Evolutionary conservation across 1,140 invertebrate genomes (phyloP).

Genomic region (Babylonia areolata): DNA sequence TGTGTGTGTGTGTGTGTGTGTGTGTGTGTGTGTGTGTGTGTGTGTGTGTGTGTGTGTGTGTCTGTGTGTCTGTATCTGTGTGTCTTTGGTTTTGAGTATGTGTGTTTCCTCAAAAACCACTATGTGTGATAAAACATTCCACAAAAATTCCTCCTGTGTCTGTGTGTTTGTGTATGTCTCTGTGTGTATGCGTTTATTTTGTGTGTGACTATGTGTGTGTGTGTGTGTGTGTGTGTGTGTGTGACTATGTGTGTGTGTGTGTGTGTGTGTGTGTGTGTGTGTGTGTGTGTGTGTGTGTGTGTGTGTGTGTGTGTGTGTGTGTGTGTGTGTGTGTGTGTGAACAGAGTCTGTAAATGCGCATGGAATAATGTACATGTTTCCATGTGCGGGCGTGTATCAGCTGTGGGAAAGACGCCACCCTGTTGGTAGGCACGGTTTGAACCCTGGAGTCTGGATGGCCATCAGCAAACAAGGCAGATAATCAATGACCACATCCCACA

Average conservation of each 20-base stretch:
- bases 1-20: slow-evolving; percentile 10
- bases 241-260: not conserved
- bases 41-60: slow-evolving; percentile 19
- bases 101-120: not conserved
- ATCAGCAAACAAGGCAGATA: too few relatives aligned
- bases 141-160: too few relatives aligned
- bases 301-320: slow-evolving; percentile 11
- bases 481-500: too few relatives aligned
- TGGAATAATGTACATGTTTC: not conserved
- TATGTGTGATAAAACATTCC: too few relatives aligned
- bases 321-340: slow-evolving; percentile 1
- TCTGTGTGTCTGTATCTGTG: not conserved
- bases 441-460: too few relatives aligned
- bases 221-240: not conserved
- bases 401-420: too few relatives aligned
- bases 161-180: not conserved
- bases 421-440: too few relatives aligned
- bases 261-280: slow-evolving; percentile 3
- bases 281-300: slow-evolving; percentile 2
- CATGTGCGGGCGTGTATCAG: not conserved
- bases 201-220: not conserved
- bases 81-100: not conserved
- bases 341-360: not conserved
- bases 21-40: not conserved
- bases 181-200: not conserved